These are phyloP conservation scores for Zosterops pallidus DNA, from an alignment of 2,113 vertebrate genomes.

Conservation along the genomic window DNA sequence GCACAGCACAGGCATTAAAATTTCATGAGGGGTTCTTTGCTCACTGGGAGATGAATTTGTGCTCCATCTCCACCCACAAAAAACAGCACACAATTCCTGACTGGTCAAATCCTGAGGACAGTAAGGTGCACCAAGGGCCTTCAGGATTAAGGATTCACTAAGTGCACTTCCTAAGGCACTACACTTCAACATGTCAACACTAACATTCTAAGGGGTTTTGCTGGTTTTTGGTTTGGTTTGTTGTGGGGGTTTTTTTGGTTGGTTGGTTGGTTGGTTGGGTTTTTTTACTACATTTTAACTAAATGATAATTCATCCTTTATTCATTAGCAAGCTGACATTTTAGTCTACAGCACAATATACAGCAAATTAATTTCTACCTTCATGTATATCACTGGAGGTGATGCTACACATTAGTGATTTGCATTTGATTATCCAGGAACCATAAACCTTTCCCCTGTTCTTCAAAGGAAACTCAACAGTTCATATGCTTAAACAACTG, in stretches of 20 bases:
- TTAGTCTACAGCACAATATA: neutral
- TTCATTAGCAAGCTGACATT: neutral
- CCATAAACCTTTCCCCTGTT: neutral
- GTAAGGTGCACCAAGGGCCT: neutral
- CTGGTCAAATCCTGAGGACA: neutral
- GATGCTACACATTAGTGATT: neutral
- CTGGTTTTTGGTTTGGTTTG: neutral
- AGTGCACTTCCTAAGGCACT: neutral
- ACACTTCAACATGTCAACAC: neutral
- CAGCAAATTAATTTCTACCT: neutral
- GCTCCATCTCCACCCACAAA: neutral
- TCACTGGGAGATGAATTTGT: neutral
- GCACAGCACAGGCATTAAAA: neutral
- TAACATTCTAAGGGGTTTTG: neutral
- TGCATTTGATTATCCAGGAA: neutral
- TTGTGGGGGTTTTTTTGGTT: too few species aligned
- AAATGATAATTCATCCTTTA: neutral
- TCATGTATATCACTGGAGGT: neutral
- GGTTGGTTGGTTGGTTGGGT: too few species aligned
- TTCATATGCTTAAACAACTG: neutral
- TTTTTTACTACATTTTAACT: neutral
- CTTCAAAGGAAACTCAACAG: neutral
- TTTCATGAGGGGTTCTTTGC: neutral
- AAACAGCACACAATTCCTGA: neutral
- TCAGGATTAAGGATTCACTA: neutral